These are phyloP conservation scores for Tetranychus cinnabarinus DNA, from an alignment of 1,140 invertebrate genomes.

Conservation along the genomic window DNA sequence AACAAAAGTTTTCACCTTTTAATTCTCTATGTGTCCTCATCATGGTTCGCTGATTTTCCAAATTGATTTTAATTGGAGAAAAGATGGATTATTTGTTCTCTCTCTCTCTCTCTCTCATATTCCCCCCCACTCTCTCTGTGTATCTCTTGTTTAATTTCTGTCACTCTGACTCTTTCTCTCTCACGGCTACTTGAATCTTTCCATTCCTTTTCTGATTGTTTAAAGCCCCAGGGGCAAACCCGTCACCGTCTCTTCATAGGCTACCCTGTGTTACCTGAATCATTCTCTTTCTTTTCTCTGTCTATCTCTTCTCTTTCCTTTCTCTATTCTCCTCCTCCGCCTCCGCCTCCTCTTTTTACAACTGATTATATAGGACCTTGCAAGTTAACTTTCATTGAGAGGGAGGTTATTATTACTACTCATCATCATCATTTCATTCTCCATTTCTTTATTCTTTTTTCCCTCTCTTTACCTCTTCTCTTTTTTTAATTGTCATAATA, in stretches of 20 bases:
- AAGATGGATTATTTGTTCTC: not conserved
- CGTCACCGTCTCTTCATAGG: not conserved
- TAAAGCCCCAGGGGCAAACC: not conserved
- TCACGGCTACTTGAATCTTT: not conserved
- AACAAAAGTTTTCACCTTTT: too few species aligned
- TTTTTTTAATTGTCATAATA: not conserved
- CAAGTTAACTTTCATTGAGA: too few species aligned
- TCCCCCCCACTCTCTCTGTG: not conserved
- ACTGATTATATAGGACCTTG: too few species aligned
- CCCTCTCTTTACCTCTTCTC: not conserved
- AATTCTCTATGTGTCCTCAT: too few species aligned
- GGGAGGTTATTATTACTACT: not conserved
- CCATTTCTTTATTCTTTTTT: not conserved
- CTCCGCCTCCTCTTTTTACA: too few species aligned
- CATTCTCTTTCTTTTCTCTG: not conserved
- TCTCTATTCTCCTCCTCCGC: too few species aligned
- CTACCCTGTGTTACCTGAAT: not conserved
- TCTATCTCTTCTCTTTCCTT: not conserved
- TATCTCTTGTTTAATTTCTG: not conserved
- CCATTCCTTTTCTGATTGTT: not conserved
- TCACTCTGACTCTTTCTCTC: not conserved
- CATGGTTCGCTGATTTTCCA: not conserved
- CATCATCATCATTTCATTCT: not conserved
- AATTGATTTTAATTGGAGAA: not conserved
- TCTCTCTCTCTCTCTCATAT: not conserved